Percentiles rank a stretch among this genome's conserved stretches.
These are phyloP conservation scores for Cryptomyrus ogoouensis DNA, from an alignment of 2,113 vertebrate species.

Conservation along the genomic window DNA sequence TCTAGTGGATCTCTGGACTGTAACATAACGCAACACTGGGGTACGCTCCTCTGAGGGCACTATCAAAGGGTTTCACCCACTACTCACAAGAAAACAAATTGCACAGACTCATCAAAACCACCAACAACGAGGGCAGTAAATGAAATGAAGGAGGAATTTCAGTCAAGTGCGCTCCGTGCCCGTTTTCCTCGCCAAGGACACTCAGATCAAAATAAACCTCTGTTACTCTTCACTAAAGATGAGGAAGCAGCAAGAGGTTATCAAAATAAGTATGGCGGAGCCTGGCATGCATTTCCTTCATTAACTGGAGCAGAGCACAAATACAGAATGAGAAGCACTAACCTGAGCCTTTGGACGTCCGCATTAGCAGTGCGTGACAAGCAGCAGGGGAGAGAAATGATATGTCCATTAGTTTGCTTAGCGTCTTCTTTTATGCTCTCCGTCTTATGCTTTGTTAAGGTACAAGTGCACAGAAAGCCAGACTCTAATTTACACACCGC, in stretches of 20 bases:
- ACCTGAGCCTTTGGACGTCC: constrained; percentile 99
- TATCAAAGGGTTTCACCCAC: constrained; percentile 22
- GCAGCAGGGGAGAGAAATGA: constrained; percentile 81
- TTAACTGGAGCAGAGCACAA: constrained; percentile 52
- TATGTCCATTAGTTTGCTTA: constrained; percentile 93
- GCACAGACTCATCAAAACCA: constrained; percentile 20
- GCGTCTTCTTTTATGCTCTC: constrained; percentile 55
- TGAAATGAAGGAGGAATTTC: constrained; percentile 29
- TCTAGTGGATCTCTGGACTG: constrained; percentile 11
- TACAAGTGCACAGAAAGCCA: constrained; percentile 27
- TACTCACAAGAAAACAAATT: constrained; percentile 34
- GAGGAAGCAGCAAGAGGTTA: background rate
- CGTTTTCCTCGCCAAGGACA: constrained; percentile 20
- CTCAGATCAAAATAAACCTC: constrained; percentile 27
- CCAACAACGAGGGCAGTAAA: constrained; percentile 22
- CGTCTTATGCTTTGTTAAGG: constrained; percentile 31
- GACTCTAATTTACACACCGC: constrained; percentile 18
- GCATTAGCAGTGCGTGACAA: constrained; percentile 87
- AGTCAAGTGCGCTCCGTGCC: constrained; percentile 29
- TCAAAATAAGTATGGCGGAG: constrained; percentile 27
- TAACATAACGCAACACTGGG: constrained; percentile 13
- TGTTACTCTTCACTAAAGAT: constrained; percentile 25
- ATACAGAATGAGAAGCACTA: constrained; percentile 79
- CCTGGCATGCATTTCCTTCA: constrained; percentile 49
- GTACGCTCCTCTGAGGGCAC: constrained; percentile 29